Percentiles rank a stretch among this genome's conserved stretches.
These are phyloP conservation scores for Hoplias malabaricus DNA, from an alignment of 2,113 vertebrate species.

Conservation along the genomic window DNA sequence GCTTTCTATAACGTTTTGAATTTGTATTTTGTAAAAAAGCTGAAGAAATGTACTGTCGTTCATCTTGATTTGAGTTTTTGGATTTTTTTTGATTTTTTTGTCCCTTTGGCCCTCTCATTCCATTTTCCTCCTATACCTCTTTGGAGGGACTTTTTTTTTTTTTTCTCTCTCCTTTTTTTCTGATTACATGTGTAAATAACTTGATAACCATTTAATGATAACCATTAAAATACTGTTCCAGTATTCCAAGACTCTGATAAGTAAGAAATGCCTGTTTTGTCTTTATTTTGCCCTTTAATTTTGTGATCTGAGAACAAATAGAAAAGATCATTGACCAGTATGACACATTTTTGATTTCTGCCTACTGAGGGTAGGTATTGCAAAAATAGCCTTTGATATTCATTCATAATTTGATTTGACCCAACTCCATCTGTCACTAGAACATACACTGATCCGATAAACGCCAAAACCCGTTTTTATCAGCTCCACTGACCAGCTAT, in stretches of 20 bases:
- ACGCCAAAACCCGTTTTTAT: too few species aligned
- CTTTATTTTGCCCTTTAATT: too few species aligned
- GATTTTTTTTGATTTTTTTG: background rate
- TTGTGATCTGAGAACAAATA: too few species aligned
- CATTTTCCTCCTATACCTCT: conserved; percentile 21
- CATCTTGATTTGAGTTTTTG: conserved; percentile 20
- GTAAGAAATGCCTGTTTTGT: background rate
- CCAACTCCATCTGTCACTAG: too few species aligned
- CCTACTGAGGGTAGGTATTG: too few species aligned
- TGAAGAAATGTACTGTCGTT: conserved; percentile 41
- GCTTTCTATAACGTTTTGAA: conserved; percentile 36
- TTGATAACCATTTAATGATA: conserved; percentile 49
- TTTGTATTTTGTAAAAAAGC: conserved; percentile 48
- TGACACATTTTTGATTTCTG: too few species aligned
- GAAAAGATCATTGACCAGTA: too few species aligned
- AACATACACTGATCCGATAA: too few species aligned
- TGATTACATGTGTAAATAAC: conserved; percentile 50
- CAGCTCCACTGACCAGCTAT: too few species aligned
- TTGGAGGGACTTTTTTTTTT: conserved; percentile 12
- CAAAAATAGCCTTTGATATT: too few species aligned
- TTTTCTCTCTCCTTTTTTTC: conserved; percentile 4
- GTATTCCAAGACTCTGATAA: conserved; percentile 37
- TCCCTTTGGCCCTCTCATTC: conserved; percentile 13
- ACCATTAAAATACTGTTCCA: conserved; percentile 48
- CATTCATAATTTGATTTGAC: too few species aligned